Evolutionary conservation across 2,797 vertebrate species (phyloP).

Genomic region (Periparus ater): DNA sequence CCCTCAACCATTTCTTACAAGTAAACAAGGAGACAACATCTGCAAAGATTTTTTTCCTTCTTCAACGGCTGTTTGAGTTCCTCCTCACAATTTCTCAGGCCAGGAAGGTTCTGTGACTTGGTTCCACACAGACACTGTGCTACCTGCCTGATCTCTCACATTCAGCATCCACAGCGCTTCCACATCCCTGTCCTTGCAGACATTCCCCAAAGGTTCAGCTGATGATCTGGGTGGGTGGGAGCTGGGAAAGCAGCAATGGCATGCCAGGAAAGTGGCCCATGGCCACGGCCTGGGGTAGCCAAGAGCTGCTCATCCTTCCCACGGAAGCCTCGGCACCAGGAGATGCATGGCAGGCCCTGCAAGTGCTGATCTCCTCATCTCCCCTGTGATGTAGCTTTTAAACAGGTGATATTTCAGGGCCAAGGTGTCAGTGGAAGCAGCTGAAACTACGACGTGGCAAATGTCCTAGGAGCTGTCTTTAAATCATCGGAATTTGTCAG

Average conservation of each 20-base stretch:
- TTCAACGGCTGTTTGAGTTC: no score
- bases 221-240: not conserved
- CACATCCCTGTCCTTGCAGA: not conserved
- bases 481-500: conserved; percentile 59
- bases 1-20: no score
- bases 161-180: no score
- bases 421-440: conserved; percentile 37
- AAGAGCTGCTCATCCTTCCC: not conserved
- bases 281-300: not conserved
- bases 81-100: no score
- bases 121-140: no score
- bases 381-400: not conserved
- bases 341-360: not conserved
- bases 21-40: no score
- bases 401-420: conserved; percentile 45
- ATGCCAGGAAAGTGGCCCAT: rapidly evolving
- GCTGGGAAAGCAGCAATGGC: not conserved
- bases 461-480: conserved; percentile 48
- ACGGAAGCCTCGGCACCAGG: not conserved
- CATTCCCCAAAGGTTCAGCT: not conserved
- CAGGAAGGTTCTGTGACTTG: no score
- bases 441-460: conserved; percentile 22
- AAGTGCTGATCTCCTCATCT: conserved; percentile 36
- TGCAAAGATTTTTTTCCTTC: no score
- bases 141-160: no score